phyloP scores from a whole-genome alignment of 2,888 invertebrate genomes.

The Andrena haemorrhoa region DNA sequence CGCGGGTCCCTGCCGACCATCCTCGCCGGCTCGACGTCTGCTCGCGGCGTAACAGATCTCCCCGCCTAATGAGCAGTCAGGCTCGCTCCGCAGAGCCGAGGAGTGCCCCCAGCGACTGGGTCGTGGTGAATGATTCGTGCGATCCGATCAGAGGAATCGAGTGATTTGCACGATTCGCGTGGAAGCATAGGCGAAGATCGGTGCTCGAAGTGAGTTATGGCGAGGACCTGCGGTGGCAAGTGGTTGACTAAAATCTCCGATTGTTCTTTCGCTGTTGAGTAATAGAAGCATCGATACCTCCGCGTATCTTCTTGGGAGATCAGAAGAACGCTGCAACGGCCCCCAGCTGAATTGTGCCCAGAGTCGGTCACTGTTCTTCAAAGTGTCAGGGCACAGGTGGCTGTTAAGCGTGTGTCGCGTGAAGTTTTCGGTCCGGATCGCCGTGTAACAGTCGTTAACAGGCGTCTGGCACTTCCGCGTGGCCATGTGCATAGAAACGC shows the following conservation, averaged over 20 bases:
- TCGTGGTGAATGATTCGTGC: too few relatives aligned
- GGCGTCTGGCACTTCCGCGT: constrained; percentile 38
- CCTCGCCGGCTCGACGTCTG: background rate
- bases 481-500: constrained; percentile 44
- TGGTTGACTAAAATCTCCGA: background rate
- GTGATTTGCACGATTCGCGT: too few relatives aligned
- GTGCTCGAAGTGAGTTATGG: background rate
- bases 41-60: too few relatives aligned
- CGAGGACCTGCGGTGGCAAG: background rate
- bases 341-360: too few relatives aligned
- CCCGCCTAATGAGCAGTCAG: too few relatives aligned
- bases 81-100: too few relatives aligned
- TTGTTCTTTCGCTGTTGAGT: background rate
- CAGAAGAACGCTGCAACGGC: too few relatives aligned
- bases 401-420: background rate
- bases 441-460: constrained; percentile 22
- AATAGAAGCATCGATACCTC: too few relatives aligned
- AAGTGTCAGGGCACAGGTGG: constrained; percentile 9
- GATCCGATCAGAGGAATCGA: too few relatives aligned
- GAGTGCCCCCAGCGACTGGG: too few relatives aligned
- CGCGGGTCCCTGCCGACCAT: background rate
- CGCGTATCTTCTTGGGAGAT: too few relatives aligned
- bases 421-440: constrained; percentile 7
- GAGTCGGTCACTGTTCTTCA: background rate
- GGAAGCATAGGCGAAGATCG: background rate